Evolutionary conservation across 2,888 invertebrate species (phyloP).

Genomic region (Siphlonurus alternatus): DNA sequence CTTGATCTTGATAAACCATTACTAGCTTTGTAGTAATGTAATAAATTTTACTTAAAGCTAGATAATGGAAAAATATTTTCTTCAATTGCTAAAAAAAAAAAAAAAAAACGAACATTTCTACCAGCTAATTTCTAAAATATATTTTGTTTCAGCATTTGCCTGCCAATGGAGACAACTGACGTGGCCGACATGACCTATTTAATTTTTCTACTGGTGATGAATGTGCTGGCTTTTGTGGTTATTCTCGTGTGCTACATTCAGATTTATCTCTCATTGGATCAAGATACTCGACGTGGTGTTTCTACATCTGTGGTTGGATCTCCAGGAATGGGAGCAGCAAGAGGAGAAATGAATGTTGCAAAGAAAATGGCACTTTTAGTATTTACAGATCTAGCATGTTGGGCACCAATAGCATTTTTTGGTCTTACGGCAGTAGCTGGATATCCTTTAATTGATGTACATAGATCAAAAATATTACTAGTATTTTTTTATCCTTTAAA

Average conservation of each 20-base stretch:
- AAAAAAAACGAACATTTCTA: neutral
- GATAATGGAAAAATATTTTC: too few species aligned
- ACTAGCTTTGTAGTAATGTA: neutral
- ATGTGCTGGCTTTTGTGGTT: conserved; percentile 41
- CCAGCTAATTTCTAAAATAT: neutral
- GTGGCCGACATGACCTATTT: conserved; percentile 37
- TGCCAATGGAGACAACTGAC: conserved; percentile 40
- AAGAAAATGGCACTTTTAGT: conserved; percentile 83
- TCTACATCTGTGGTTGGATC: neutral
- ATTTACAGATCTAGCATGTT: conserved; percentile 68
- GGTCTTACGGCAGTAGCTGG: conserved; percentile 73
- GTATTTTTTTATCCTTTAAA: conserved; percentile 87
- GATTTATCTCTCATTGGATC: conserved; percentile 44
- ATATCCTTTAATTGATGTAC: conserved; percentile 65
- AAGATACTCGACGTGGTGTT: conserved; percentile 28
- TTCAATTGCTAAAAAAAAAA: too few species aligned
- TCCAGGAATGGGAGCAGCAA: conserved; percentile 19
- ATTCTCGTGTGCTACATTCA: conserved; percentile 43
- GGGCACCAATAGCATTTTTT: conserved; percentile 81
- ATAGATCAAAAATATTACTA: conserved; percentile 59
- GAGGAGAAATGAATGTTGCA: conserved; percentile 55
- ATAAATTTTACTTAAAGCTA: neutral
- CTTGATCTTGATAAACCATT: neutral
- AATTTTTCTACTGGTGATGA: conserved; percentile 36
- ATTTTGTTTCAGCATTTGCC: conserved; percentile 35